phyloP scores from a whole-genome alignment of 2,797 vertebrate species.

The Rhinoraja longicauda region DNA sequence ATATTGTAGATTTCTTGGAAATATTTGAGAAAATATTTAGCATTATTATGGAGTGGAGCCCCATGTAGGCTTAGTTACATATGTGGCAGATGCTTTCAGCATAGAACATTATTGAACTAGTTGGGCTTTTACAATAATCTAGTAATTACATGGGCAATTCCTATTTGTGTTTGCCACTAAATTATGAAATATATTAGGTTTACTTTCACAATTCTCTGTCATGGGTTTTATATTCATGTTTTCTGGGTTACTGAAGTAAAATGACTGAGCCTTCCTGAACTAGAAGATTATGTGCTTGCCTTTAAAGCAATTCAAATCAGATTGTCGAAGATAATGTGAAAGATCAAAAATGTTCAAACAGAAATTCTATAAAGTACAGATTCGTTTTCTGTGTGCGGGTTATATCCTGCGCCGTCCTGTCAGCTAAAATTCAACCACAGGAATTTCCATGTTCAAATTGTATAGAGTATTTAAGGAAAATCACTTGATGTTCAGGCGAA shows the following conservation, averaged over 20 bases:
- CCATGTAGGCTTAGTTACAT: background rate
- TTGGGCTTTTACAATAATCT: background rate
- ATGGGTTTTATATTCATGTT: background rate
- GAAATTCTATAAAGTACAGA: no score
- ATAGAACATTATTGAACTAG: background rate
- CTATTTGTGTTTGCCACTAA: background rate
- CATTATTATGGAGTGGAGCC: background rate
- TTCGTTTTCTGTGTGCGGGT: background rate
- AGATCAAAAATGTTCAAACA: no score
- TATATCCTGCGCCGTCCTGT: background rate
- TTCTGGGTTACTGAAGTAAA: background rate
- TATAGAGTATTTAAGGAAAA: background rate
- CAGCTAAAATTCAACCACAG: background rate
- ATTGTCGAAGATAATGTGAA: background rate
- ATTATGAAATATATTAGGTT: background rate
- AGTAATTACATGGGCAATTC: background rate
- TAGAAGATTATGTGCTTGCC: background rate
- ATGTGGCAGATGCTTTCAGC: background rate
- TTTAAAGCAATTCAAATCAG: background rate
- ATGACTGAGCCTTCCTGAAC: background rate
- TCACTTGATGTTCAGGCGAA: background rate
- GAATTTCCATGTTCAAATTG: background rate
- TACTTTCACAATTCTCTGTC: background rate
- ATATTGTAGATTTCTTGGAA: background rate
- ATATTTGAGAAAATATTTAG: background rate